Base-by-base conservation (phyloP, 2,888 invertebrate species). In the Acrobasis repandana region DNA sequence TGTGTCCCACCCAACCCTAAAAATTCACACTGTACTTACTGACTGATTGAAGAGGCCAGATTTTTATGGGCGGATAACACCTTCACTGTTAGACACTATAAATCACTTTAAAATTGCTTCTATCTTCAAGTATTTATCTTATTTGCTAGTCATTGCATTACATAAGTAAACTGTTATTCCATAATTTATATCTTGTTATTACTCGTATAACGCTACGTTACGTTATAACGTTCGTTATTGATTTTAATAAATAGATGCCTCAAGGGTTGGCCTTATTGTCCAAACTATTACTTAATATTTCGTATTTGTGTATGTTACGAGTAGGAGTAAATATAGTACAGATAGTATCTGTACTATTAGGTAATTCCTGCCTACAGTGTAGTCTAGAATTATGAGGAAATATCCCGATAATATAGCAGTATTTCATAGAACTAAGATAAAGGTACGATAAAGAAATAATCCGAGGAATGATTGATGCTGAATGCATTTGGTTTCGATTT, bases 101-200 rank as follows among this genome's bases (percentile, higher is more conserved):
- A 51, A 51, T 51, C 33, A 51, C 18, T 51, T 51, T n/a, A 33
- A 1, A 51, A 15, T 51, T n/a, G 33, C 51, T n/a, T 51, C n/a
- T 1, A 51, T 18, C 9, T 33, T 14, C 20, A 3, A 49, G 28
- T 16, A 1, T 33, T 2, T 33, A 34, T 51, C 9, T 38, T 38
- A 38, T 43, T 38, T 54, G 38, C 54, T 43, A 54, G 18, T 54
- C 54, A 36, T 52, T 52, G 18, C 18, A 20, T 54, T 43, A 54
- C 54, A 54, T 54, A 54, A 38, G 3, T 18, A 16, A n/a, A 14
- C 20, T 38, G 43, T 43, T 54, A 54, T 38, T 14, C 38, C 11
- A 43, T 54, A 38, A 16, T 38, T 16, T 8, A 51, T 50, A 5
- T 28, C 28, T 2, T 10, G 38, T 38, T 11, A 38, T 38, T 38